Conservation (phyloP, 2,888 invertebrate species). For the Leistus spinibarbis region DNA sequence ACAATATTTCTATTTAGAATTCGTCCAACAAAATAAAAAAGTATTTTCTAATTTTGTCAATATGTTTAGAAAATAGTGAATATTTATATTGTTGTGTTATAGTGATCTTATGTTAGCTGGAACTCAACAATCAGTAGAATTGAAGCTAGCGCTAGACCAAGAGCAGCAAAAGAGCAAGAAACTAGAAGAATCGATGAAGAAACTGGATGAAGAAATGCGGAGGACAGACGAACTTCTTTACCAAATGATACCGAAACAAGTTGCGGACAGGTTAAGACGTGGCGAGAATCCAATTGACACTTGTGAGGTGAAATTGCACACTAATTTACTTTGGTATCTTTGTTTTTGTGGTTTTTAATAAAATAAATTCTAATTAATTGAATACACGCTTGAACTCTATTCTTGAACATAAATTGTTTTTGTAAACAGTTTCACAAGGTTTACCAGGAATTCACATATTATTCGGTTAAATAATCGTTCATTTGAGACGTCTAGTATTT, state of each 20-base stretch:
- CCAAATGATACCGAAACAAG: slow-evolving; percentile 99
- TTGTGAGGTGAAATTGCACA: slow-evolving; percentile 75
- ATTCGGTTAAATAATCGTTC: no score
- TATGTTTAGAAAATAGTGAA: no score
- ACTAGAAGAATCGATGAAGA: slow-evolving; percentile 94
- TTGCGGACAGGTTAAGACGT: slow-evolving; percentile 88
- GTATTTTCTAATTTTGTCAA: no score
- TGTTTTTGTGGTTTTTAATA: no score
- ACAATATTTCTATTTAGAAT: no score
- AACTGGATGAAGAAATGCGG: slow-evolving; percentile 94
- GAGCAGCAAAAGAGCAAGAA: slow-evolving; percentile 97
- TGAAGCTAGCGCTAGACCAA: slow-evolving; percentile 93
- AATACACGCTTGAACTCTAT: not conserved
- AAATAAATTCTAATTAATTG: no score
- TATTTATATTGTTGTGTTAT: slow-evolving; percentile 10
- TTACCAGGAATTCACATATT: no score
- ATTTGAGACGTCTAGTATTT: no score
- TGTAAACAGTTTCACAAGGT: not conserved
- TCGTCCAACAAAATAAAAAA: no score
- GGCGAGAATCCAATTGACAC: slow-evolving; percentile 97
- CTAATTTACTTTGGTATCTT: no score
- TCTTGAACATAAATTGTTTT: not conserved
- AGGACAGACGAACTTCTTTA: slow-evolving; percentile 94
- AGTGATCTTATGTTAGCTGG: slow-evolving; percentile 95
- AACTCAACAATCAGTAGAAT: slow-evolving; percentile 95